These are phyloP conservation scores for Caenorhabditis remanei DNA, from an alignment of 1,140 invertebrate species.

Conservation along the genomic window DNA sequence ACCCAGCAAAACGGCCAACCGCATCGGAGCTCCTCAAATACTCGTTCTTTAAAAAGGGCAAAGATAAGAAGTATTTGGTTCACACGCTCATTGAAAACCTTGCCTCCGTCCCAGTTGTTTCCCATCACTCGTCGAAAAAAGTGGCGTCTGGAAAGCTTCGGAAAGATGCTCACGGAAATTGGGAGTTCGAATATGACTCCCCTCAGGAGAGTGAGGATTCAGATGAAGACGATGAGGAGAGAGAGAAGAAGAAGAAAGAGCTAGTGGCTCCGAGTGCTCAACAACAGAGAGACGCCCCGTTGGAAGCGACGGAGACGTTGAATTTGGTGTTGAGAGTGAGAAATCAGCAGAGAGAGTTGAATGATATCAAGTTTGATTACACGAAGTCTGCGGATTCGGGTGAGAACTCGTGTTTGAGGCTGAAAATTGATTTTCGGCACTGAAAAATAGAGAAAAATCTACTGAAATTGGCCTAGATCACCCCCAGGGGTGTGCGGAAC, in stretches of 20 bases:
- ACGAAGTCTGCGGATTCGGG: conserved; percentile 85
- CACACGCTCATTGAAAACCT: conserved; percentile 85
- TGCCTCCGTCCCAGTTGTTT: conserved; percentile 68
- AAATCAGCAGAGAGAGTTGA: conserved; percentile 90
- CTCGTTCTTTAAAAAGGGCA: conserved; percentile 98
- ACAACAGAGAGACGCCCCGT: neutral
- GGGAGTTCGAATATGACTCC: conserved; percentile 77
- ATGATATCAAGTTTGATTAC: conserved; percentile 97
- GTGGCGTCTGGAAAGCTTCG: conserved; percentile 77
- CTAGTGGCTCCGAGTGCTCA: conserved; percentile 54
- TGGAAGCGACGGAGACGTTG: conserved; percentile 63
- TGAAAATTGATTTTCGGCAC: too few species aligned
- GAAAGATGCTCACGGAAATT: conserved; percentile 78
- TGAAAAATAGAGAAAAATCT: too few species aligned
- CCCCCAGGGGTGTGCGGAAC: too few species aligned
- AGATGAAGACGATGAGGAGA: conserved; percentile 67
- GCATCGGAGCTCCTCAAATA: conserved; percentile 97
- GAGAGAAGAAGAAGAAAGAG: conserved; percentile 43
- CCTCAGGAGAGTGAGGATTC: conserved; percentile 64
- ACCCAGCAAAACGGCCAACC: conserved; percentile 91
- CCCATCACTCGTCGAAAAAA: conserved; percentile 71
- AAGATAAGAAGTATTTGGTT: conserved; percentile 93
- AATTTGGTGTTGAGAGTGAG: conserved; percentile 80
- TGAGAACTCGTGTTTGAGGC: too few species aligned
- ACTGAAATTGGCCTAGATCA: too few species aligned